A percentile compares a stretch with the other conserved stretches of the same genome.
Evolutionary conservation across 2,888 invertebrate genomes (phyloP).

Genomic region (Stramonita haemastoma): DNA sequence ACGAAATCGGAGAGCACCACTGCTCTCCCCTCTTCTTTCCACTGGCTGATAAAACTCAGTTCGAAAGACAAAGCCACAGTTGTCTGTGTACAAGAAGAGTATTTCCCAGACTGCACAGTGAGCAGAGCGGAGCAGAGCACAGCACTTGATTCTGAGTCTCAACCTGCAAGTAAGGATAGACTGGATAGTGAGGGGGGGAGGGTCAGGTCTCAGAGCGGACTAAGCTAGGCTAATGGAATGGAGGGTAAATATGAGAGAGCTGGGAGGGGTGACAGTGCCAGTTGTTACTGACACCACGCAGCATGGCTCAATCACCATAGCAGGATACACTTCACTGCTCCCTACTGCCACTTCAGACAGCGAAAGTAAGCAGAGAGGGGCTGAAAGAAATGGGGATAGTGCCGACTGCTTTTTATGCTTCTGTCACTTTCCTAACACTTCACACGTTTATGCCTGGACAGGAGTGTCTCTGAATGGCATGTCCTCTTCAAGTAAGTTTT

Average conservation of each 20-base stretch:
- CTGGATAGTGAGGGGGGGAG: no score
- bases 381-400: neutral
- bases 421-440: no score
- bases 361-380: neutral
- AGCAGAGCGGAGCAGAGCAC: neutral
- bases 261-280: slow-evolving; percentile 1
- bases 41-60: no score
- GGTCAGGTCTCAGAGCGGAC: neutral
- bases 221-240: neutral
- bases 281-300: neutral
- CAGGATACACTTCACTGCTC: neutral
- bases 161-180: no score
- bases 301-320: neutral
- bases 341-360: slow-evolving; percentile 2
- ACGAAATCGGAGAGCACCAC: neutral
- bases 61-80: no score
- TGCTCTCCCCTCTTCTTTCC: neutral
- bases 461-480: no score
- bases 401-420: no score
- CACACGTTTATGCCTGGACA: no score
- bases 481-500: neutral
- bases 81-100: no score
- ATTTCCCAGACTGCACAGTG: neutral
- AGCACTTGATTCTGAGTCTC: no score
- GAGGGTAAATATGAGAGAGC: neutral